A percentile compares a stretch with the other conserved stretches of the same genome.
Evolutionary conservation across 37 sponge, comb jelly and placozoan genomes (phyloP).

Genomic region (Petrosia ficiformis): DNA sequence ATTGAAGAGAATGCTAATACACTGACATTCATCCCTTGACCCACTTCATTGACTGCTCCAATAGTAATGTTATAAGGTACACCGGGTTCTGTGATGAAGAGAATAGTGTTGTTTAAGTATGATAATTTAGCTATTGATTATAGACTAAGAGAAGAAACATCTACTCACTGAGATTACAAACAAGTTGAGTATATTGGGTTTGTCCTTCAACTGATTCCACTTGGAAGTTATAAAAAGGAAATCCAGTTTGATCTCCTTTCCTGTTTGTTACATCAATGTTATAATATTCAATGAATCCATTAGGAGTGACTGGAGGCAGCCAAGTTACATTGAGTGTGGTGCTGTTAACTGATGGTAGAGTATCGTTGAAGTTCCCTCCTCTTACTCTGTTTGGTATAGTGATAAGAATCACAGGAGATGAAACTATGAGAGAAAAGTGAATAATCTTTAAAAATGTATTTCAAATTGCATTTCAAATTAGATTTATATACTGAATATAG

Average conservation of each 20-base stretch:
- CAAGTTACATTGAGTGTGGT: conserved; percentile 21
- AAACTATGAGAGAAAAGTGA: no score
- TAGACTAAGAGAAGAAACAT: no score
- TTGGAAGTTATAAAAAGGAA: not conserved
- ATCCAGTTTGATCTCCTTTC: no score
- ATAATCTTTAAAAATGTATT: not conserved
- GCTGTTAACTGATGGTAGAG: not conserved
- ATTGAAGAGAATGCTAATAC: not conserved
- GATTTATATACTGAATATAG: no score
- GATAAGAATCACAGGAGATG: no score
- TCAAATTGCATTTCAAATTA: no score
- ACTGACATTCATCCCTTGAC: not conserved
- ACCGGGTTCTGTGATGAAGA: not conserved
- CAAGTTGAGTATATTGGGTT: no score
- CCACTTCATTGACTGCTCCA: conserved; percentile 11
- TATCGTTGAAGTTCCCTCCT: no score
- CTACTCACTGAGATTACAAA: no score
- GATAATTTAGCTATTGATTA: not conserved
- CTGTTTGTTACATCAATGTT: not conserved
- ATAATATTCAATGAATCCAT: conserved; percentile 50
- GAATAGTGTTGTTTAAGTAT: not conserved
- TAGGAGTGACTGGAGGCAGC: conserved; percentile 31
- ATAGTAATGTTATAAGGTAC: conserved; percentile 13
- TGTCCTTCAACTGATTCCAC: no score
- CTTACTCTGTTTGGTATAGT: not conserved